phyloP scores from a whole-genome alignment of 2,888 invertebrate genomes.

The Epinotia brunnichana region DNA sequence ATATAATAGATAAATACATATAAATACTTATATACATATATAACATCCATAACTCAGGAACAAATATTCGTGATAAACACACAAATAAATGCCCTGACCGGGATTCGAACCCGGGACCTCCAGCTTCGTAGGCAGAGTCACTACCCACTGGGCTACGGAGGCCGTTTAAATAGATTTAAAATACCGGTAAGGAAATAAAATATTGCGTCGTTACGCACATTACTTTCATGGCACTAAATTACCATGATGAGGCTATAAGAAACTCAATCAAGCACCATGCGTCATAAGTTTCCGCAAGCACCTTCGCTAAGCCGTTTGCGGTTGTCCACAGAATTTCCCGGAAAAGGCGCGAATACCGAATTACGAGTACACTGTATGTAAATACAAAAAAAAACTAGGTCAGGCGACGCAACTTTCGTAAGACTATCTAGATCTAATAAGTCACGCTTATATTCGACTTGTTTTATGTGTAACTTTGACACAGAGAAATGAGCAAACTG shows the following conservation, averaged over 20 bases:
- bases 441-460: conserved; percentile 13
- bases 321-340: conserved; percentile 32
- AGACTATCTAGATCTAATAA: conserved; percentile 16
- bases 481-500: conserved; percentile 35
- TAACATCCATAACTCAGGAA: too few relatives aligned
- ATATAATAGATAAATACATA: too few relatives aligned
- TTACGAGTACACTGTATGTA: neutral
- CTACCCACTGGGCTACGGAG: too few relatives aligned
- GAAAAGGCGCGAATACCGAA: neutral
- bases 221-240: neutral
- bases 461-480: conserved; percentile 34
- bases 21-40: too few relatives aligned
- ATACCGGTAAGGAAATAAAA: neutral
- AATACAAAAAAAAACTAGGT: neutral
- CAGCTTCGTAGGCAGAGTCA: too few relatives aligned
- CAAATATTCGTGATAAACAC: too few relatives aligned
- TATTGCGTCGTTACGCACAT: neutral
- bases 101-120: too few relatives aligned
- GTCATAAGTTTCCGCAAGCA: conserved; percentile 14
- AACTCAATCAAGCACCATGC: conserved; percentile 17
- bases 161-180: too few relatives aligned
- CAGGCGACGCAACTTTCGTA: conserved; percentile 44
- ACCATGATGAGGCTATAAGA: conserved; percentile 6
- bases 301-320: conserved; percentile 28
- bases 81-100: too few relatives aligned